Conservation (phyloP, 2,797 vertebrate species). For the Chaetophractus vellerosus region DNA sequence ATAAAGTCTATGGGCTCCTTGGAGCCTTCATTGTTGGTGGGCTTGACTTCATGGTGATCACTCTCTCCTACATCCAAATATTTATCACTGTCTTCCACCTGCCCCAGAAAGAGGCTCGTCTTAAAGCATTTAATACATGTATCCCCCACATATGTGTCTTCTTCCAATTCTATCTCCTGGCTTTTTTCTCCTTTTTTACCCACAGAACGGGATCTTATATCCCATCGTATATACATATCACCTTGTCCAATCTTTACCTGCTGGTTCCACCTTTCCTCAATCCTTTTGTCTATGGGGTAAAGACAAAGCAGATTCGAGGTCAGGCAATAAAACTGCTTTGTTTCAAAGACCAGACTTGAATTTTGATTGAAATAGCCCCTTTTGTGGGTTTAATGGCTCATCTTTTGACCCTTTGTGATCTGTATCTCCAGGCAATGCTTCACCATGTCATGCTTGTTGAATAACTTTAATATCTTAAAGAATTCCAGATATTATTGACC, state of each 20-base stretch:
- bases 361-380: neutral
- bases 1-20: constrained; percentile 86
- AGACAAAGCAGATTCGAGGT: constrained; percentile 48
- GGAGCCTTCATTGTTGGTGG: constrained; percentile 77
- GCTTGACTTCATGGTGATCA: constrained; percentile 63
- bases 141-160: constrained; percentile 65
- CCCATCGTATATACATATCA: constrained; percentile 74
- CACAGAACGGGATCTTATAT: constrained; percentile 52
- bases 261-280: constrained; percentile 71
- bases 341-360: neutral
- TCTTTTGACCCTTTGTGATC: neutral
- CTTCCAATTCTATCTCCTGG: constrained; percentile 73
- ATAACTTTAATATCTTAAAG: neutral
- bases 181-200: constrained; percentile 59
- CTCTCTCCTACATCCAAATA: constrained; percentile 49
- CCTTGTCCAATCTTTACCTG: constrained; percentile 65
- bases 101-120: neutral
- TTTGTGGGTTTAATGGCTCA: neutral
- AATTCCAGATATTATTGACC: neutral
- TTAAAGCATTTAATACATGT: constrained; percentile 70
- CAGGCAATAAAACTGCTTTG: constrained; percentile 19
- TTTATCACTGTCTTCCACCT: constrained; percentile 63
- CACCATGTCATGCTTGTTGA: neutral
- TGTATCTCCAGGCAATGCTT: neutral
- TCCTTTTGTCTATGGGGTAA: constrained; percentile 59